Evolutionary conservation across 2,113 vertebrate genomes (phyloP).

Genomic region (Plotosus lineatus): DNA sequence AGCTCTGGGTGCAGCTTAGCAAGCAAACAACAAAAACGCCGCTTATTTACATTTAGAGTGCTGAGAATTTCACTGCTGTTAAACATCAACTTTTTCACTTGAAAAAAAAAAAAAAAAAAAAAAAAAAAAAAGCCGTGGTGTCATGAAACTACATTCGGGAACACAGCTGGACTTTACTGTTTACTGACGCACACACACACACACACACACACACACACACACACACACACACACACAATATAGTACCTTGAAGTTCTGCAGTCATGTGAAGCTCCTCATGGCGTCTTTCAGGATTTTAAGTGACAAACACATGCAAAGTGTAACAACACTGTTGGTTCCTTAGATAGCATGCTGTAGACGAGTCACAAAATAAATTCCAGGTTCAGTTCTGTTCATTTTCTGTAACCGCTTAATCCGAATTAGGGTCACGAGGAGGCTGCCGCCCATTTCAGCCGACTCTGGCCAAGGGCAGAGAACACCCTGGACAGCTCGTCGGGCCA

Average conservation of each 20-base stretch:
- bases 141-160: not conserved
- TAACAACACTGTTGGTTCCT: not conserved
- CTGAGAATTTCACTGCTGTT: constrained; percentile 45
- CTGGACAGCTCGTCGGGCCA: too few relatives aligned
- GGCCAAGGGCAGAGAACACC: too few relatives aligned
- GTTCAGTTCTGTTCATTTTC: too few relatives aligned
- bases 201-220: not conserved
- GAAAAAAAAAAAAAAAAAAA: too few relatives aligned
- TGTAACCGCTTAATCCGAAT: too few relatives aligned
- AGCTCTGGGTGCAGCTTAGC: constrained; percentile 46
- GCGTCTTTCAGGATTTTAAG: not conserved
- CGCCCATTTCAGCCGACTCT: too few relatives aligned
- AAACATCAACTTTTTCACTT: constrained; percentile 29
- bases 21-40: constrained; percentile 37
- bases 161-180: not conserved
- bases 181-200: not conserved
- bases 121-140: not conserved
- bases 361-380: not conserved
- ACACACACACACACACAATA: not conserved
- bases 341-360: not conserved
- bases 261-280: not conserved
- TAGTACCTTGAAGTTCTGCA: not conserved
- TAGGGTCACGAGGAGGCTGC: too few relatives aligned
- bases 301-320: not conserved
- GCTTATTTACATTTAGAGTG: constrained; percentile 67